phyloP scores from a whole-genome alignment of 2,888 invertebrate genomes.

The Nysson spinosus region DNA sequence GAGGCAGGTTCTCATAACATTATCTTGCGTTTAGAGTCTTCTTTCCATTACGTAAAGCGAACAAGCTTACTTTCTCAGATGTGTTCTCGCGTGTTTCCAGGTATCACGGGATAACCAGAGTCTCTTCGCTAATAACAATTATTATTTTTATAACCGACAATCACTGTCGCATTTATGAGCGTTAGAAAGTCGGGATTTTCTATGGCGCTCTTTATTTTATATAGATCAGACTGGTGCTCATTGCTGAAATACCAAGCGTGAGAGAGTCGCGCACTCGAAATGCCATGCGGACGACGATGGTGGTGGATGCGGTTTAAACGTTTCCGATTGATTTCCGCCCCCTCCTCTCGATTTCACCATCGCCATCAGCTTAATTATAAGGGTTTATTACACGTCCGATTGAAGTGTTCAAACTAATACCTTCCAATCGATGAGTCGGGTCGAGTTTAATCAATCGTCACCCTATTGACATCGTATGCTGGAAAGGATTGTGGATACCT shows the following conservation, averaged over 20 bases:
- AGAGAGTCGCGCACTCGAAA: slow-evolving; percentile 3
- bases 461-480: no score
- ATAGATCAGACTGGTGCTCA: neutral
- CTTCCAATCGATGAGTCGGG: neutral
- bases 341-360: slow-evolving; percentile 19
- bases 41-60: slow-evolving; percentile 41
- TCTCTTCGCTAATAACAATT: slow-evolving; percentile 17
- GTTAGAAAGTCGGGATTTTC: slow-evolving; percentile 10
- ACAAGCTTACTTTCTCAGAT: slow-evolving; percentile 41
- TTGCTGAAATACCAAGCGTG: slow-evolving; percentile 10
- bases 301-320: slow-evolving; percentile 13
- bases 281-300: slow-evolving; percentile 8
- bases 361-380: slow-evolving; percentile 6
- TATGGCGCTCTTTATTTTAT: no score
- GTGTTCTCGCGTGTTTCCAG: slow-evolving; percentile 8
- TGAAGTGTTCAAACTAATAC: neutral
- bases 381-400: neutral
- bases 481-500: no score
- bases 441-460: no score
- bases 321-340: slow-evolving; percentile 39
- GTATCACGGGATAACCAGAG: slow-evolving; percentile 18
- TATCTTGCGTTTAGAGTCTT: no score
- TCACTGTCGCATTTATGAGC: neutral
- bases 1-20: no score
- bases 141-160: slow-evolving; percentile 10